Evolutionary conservation across 2,888 invertebrate genomes (phyloP).

Genomic region (Synergus laeviventris): DNA sequence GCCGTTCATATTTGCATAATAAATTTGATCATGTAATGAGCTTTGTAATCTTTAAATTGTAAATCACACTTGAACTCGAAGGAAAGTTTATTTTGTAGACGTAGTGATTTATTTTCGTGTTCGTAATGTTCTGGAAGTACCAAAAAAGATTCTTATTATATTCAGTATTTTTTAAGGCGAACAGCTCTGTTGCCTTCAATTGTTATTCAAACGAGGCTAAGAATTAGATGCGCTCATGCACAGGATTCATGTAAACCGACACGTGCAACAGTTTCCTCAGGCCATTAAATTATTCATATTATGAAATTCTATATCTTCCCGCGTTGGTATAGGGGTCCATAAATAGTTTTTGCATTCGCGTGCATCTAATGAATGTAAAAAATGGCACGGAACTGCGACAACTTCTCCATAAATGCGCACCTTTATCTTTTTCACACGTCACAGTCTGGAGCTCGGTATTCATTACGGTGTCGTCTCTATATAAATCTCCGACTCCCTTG

Average conservation of each 20-base stretch:
- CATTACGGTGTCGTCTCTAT: slow-evolving; percentile 35
- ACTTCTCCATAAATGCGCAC: slow-evolving; percentile 28
- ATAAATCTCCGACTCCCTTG: slow-evolving; percentile 32
- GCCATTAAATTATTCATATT: slow-evolving; percentile 29
- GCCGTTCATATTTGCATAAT: neutral
- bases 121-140: neutral
- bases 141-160: neutral
- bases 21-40: neutral
- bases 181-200: neutral
- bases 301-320: slow-evolving; percentile 26
- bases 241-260: neutral
- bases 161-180: neutral
- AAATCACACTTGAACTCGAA: too few relatives aligned
- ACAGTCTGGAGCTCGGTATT: slow-evolving; percentile 30
- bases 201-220: neutral
- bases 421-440: slow-evolving; percentile 40
- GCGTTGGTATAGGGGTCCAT: slow-evolving; percentile 20
- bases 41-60: too few relatives aligned
- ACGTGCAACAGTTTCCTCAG: slow-evolving; percentile 15
- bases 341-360: slow-evolving; percentile 34
- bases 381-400: slow-evolving; percentile 11
- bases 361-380: slow-evolving; percentile 32
- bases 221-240: slow-evolving; percentile 1
- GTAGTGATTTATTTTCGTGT: too few relatives aligned
- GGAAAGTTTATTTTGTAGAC: too few relatives aligned